Evolutionary conservation across 2,888 invertebrate species (phyloP), one percentile per base, ranked within the genome.

Genomic region (Atherix ibis): DNA sequence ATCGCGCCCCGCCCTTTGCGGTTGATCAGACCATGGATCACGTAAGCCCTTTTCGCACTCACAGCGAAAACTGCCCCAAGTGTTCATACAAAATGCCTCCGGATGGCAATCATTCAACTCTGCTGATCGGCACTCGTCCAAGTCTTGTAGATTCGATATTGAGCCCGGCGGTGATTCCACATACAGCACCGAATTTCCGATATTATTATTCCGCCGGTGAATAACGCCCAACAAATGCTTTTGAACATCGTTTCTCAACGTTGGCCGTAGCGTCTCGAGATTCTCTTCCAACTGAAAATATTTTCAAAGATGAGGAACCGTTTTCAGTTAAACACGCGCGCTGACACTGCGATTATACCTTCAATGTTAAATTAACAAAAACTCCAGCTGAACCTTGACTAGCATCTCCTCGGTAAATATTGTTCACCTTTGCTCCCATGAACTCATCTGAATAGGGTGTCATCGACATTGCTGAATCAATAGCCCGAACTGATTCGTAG

Each of bases 401-500:
- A 9, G 73, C 66, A 40, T 81, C 79, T 0, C 78, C 79, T 9
- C 71, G 66, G 51, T 82, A 83, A 6, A 89, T 73, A 10, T 73
- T 71, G 53, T 87, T 88, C 2, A 91, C 76, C 34, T 72, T 68
- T 1, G 82, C 76, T 27, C 80, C 77, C 53, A 89, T 72, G 54
- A 85, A 89, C 47, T 83, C 81, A 48, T 84, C 81, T 0, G 85
- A 83, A 51, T 87, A 83, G 0, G 85, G 84, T 1, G 89, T 89
- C 81, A 88, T 85, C 0, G 84, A 82, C 72, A 91, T 83, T 1
- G 88, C 83, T 0, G 88, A 87, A 57, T 87, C 85, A 51, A 91
- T 71, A 43, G 89, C 89, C 63, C 78, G 66, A n/a, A 79, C 70
- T 0, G 88, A 76, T 59, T 91, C 91, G 53, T 74, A 88, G 46